A percentile compares a stretch with the other conserved stretches of the same genome.
These are phyloP conservation scores for Cataglyphis albicans DNA, from an alignment of 2,888 invertebrate genomes.

Conservation along the genomic window DNA sequence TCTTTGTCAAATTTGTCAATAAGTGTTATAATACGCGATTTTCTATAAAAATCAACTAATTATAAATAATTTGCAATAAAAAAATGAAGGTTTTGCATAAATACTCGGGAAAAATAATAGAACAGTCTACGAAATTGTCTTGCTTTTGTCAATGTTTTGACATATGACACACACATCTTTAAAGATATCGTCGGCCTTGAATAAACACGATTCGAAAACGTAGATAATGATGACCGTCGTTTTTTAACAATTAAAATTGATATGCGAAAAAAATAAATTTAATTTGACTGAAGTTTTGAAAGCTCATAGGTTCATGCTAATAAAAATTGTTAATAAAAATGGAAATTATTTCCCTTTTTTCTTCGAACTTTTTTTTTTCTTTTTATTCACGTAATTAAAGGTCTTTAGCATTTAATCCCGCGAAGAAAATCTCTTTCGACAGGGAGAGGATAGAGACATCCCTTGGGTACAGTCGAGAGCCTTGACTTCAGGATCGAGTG, in stretches of 20 bases:
- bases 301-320: not conserved
- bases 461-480: slow-evolving; percentile 36
- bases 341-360: not conserved
- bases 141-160: too few relatives aligned
- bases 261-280: too few relatives aligned
- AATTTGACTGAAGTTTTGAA: not conserved
- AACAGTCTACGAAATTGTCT: too few relatives aligned
- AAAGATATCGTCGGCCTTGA: slow-evolving; percentile 10
- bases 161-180: too few relatives aligned
- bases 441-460: slow-evolving; percentile 11
- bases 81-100: too few relatives aligned
- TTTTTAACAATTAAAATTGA: too few relatives aligned
- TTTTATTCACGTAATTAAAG: slow-evolving; percentile 47
- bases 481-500: slow-evolving; percentile 28
- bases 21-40: too few relatives aligned
- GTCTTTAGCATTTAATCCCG: slow-evolving; percentile 50
- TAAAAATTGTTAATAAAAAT: not conserved
- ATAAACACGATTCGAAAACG: not conserved
- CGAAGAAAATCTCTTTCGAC: slow-evolving; percentile 23
- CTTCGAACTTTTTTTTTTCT: not conserved
- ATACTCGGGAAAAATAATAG: too few relatives aligned
- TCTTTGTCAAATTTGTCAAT: too few relatives aligned
- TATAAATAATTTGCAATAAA: too few relatives aligned
- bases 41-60: too few relatives aligned
- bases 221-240: not conserved